Base-by-base conservation (phyloP, 2,888 invertebrate species). In the Unio pictorum region DNA sequence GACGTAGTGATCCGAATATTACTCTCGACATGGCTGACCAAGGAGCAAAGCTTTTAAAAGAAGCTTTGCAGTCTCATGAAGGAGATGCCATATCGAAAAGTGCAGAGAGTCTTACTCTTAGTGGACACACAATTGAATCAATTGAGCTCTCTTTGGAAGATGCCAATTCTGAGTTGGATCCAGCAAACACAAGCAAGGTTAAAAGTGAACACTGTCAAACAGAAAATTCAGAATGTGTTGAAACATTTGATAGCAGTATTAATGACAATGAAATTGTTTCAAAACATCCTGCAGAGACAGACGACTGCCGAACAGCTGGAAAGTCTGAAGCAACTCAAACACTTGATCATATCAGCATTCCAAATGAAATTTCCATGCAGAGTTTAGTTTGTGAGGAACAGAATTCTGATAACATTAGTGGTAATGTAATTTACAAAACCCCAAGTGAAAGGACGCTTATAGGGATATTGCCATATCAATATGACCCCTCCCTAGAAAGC, bases 1-100 rank as follows among this genome's bases (percentile, higher is more conserved):
- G 96, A 76, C 94, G 94, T 80, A 96, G 96, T 90, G 96, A 96
- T 91, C 96, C 96, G 58, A 96, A 93, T 90, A 92, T 96, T 86
- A 77, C 78, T 3, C 74, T 79, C 64, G 82, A 82, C 34, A 76
- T 74, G 26, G 74, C 76, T 54, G 82, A 81, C 58, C 81, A 78
- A 56, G 75, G 71, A 55, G 74, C 72, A 57, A 78, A 77, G 61
- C 67, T 77, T 26, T 61, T 76, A 62, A 73, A 73, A 64, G 75
- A 75, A 56, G 77, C 77, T 30, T 75, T 77, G 66, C 65, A 66
- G n/a, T 34, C 58, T 20, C 66, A 59, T 60, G 77, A 77, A 23
- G 72, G 71, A 5, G 81, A 81, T 59, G 76, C 11, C 3, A 3
- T 45, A 45, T 45, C 3, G 15, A 45, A 15, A 45, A 45, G 11